These are phyloP conservation scores for Chymomyza procnemis DNA, from an alignment of 2,888 invertebrate genomes.

Conservation along the genomic window DNA sequence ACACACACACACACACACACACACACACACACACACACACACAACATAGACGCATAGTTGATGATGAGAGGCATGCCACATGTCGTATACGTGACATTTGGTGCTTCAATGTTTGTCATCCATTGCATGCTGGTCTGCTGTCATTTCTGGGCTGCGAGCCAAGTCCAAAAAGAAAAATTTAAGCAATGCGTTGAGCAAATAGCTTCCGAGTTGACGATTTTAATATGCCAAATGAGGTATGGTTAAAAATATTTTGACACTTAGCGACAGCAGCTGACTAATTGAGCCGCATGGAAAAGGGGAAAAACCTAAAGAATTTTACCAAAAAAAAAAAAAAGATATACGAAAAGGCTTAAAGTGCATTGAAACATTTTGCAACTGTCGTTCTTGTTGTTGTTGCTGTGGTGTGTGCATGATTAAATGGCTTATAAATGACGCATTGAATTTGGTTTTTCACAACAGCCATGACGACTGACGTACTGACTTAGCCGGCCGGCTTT, in stretches of 20 bases:
- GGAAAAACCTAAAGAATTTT: background rate
- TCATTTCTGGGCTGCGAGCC: constrained; percentile 57
- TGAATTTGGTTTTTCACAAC: constrained; percentile 33
- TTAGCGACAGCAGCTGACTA: constrained; percentile 67
- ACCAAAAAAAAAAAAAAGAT: constrained; percentile 27
- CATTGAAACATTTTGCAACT: constrained; percentile 19
- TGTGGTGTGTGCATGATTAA: constrained; percentile 51
- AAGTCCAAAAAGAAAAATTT: constrained; percentile 42
- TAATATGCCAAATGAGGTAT: background rate
- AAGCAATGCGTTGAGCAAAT: background rate
- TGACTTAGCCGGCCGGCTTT: constrained; percentile 5
- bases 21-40: background rate
- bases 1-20: too few relatives aligned
- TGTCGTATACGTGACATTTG: constrained; percentile 74
- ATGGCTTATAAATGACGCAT: constrained; percentile 64
- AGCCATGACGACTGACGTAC: background rate
- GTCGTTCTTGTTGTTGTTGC: constrained; percentile 2
- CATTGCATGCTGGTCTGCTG: constrained; percentile 18
- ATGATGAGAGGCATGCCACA: constrained; percentile 55
- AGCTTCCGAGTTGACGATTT: background rate
- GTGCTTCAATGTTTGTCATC: constrained; percentile 1
- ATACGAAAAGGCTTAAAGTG: constrained; percentile 44
- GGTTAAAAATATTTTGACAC: constrained; percentile 63
- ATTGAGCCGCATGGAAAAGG: constrained; percentile 33
- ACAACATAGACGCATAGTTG: background rate